Evolutionary conservation across 2,888 invertebrate species (phyloP), one percentile per base, ranked within the genome.

Genomic region (Melolontha melolontha): DNA sequence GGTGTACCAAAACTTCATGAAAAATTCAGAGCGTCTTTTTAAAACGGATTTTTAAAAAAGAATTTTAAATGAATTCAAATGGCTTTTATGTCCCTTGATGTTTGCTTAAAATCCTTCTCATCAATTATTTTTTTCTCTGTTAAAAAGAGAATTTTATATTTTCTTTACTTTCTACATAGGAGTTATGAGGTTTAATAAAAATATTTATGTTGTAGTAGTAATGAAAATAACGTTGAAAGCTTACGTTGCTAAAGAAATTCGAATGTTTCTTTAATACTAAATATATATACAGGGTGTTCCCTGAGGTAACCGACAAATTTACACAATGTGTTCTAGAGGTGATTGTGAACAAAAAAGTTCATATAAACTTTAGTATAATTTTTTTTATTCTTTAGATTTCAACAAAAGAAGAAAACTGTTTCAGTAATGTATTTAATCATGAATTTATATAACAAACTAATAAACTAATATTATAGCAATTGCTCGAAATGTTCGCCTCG

Each of bases 31-130:
- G 16, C 52, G 62, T 52, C 57, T 66, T 69, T 69, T 66, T 65
- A 59, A 66, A 42, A 50, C 57, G 49, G 51, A 59, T 62, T 66
- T 67, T 66, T 63, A 54, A 69, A 68, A 69, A 69, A 64, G 69
- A 69, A 69, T 69, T 69, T 66, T 69, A 69, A 66, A 69, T 69
- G 69, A 66, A 69, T 65, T 64, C 69, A 69, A 69, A 69, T 69
- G 69, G 69, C 65, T 51, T 68, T 66, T 64, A 57, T 59, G 50
- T 64, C 69, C 69, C 69, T 66, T 52, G 69, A 69, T 51, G 52
- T 66, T 68, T 65, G 44, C 65, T 69, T 69, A 62, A 69, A 69
- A 69, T 59, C 62, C 51, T 66, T 62, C 59, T 52, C 64, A 52
- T 65, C 68, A 62, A 64, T 68, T 68, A 68, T 55, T 69, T 69